Evolutionary conservation across 2,113 vertebrate genomes (phyloP).

Genomic region (Calidris pugnax): DNA sequence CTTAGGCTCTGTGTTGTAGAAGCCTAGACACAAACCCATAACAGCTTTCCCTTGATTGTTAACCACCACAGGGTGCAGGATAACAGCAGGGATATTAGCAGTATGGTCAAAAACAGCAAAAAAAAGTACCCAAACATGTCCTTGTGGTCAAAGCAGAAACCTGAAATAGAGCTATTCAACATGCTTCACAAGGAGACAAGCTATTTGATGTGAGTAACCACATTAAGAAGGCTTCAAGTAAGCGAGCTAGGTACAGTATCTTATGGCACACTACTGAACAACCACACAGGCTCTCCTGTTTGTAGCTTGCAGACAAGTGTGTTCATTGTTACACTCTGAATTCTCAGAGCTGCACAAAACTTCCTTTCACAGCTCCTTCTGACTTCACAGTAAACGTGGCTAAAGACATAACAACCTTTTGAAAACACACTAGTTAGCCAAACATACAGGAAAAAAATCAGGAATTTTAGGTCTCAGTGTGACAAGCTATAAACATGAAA

Average conservation of each 20-base stretch:
- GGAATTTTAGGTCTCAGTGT: neutral
- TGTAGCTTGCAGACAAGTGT: neutral
- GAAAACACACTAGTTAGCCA: neutral
- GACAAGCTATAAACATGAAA: neutral
- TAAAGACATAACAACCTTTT: neutral
- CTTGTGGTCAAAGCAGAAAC: neutral
- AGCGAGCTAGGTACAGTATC: neutral
- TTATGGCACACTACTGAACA: neutral
- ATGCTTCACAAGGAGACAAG: neutral
- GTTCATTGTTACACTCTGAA: neutral
- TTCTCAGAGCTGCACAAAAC: neutral
- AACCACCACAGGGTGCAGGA: neutral
- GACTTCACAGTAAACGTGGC: neutral
- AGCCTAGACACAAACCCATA: rapidly evolving
- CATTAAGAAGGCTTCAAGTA: neutral
- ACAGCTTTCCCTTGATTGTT: neutral
- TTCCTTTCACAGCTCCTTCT: neutral
- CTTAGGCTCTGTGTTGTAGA: neutral
- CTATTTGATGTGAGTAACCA: neutral
- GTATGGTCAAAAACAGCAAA: neutral
- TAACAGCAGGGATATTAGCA: neutral
- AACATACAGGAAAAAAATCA: neutral
- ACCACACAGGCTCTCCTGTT: neutral
- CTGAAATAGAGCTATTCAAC: neutral
- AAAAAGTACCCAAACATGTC: neutral